Percentiles rank a stretch among this genome's conserved stretches.
phyloP scores from a whole-genome alignment of 1,140 invertebrate genomes.

The Protaetia brevitarsis region DNA sequence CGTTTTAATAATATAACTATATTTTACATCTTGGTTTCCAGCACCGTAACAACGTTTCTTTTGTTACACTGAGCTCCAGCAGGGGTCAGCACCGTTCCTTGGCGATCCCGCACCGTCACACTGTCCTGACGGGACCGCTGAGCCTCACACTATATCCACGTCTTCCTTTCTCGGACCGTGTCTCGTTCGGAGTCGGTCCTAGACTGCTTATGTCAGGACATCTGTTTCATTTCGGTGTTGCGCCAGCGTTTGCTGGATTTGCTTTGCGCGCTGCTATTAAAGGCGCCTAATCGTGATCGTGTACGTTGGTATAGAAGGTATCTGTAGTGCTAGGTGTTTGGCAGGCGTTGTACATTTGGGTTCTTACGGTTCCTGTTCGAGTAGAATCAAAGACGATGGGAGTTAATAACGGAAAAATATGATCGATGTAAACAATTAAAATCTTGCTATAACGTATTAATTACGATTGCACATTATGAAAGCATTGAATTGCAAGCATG shows the following conservation, averaged over 20 bases:
- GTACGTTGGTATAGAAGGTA: constrained; percentile 40
- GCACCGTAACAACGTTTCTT: not conserved
- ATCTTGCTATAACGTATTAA: too few relatives aligned
- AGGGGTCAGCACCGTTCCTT: not conserved
- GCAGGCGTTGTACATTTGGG: constrained; percentile 33
- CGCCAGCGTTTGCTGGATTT: constrained; percentile 25
- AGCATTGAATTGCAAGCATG: too few relatives aligned
- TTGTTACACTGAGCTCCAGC: not conserved
- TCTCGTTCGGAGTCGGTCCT: constrained; percentile 16
- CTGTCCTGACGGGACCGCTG: not conserved
- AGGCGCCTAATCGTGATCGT: constrained; percentile 30
- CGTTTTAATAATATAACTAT: too few relatives aligned
- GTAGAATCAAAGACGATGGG: not conserved
- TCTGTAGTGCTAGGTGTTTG: constrained; percentile 36
- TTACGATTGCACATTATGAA: too few relatives aligned
- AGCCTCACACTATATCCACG: constrained; percentile 38
- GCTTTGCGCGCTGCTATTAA: constrained; percentile 10
- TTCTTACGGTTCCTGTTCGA: constrained; percentile 36
- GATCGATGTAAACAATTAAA: too few relatives aligned
- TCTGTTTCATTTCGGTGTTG: constrained; percentile 31
- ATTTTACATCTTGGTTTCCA: constrained; percentile 1
- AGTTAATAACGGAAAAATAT: too few relatives aligned
- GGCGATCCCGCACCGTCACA: not conserved
- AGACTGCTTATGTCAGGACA: constrained; percentile 33
- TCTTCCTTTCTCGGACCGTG: constrained; percentile 31